phyloP scores from a whole-genome alignment of 2,888 invertebrate species.

The Plebejus melissa region DNA sequence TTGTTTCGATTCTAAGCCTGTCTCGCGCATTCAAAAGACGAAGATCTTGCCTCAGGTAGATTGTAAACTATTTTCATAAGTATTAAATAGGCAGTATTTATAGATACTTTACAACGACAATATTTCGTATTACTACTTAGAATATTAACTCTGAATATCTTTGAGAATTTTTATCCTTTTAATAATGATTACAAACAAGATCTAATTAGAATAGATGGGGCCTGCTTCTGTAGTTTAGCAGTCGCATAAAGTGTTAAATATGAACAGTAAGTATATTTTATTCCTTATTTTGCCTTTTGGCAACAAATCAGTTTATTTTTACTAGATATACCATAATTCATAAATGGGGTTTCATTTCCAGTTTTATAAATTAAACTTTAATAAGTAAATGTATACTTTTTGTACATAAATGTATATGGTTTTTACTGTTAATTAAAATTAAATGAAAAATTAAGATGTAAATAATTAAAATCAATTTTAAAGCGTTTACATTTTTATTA shows the following conservation, averaged over 20 bases:
- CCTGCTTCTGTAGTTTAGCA: neutral
- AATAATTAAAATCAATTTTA: neutral
- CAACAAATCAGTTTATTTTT: neutral
- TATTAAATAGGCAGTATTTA: slow-evolving; percentile 3
- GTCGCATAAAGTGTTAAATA: neutral
- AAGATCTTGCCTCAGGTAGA: neutral
- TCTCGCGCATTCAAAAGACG: neutral
- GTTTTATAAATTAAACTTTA: neutral
- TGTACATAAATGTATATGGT: neutral
- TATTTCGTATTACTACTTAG: neutral
- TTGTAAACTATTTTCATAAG: neutral
- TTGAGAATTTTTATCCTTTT: neutral
- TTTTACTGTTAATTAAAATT: neutral
- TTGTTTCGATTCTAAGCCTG: neutral
- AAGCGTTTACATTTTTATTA: neutral
- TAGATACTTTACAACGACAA: slow-evolving; percentile 5
- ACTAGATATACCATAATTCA: too few species aligned
- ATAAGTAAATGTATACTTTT: neutral
- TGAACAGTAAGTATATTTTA: neutral
- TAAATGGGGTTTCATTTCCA: neutral
- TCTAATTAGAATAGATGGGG: neutral
- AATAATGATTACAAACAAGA: neutral
- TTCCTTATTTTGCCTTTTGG: neutral
- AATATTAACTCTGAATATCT: neutral
- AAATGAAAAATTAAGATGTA: neutral